Evolutionary conservation across 2,888 invertebrate genomes (phyloP), one percentile per base, ranked within the genome.

Genomic region (Drosophila planitibia): DNA sequence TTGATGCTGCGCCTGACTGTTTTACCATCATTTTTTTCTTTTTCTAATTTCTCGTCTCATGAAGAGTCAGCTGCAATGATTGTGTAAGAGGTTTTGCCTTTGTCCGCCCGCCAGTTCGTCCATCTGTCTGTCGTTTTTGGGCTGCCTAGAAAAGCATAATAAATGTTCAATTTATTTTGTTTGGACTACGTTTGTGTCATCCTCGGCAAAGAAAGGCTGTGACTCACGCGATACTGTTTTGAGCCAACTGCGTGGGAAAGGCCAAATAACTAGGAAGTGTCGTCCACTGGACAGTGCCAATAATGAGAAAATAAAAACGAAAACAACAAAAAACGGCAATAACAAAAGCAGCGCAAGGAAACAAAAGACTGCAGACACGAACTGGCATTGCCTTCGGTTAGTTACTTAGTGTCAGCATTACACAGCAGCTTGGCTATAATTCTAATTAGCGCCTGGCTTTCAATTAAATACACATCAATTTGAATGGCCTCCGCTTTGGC

Each of bases 381-480:
- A 75, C 79, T 64, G 41, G 10, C 30, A 32, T 7, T 52, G 41
- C 30, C 37, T 41, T 52, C 25, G 51, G n/a, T 59, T 72, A 44
- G 68, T 63, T 70, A 70, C 32, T 52, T 61, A 58, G 64, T 71
- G 59, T 66, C 57, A 64, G 74, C 89, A 87, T 89, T 89, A 87
- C 82, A 84, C 79, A 84, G 88, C 91, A 89, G 70, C 73, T 61
- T 37, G 63, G 66, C 62, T 70, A 84, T 69, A 71, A 88, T 90
- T 91, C 87, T 90, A 90, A 91, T 90, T 91, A 90, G 58, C 83
- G 79, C 73, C 65, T 60, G 70, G 74, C 76, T 82, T 82, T 77
- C 86, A 90, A 88, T 88, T 90, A 88, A 88, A 88, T 90, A 73
- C 65, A 76, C 89, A 88, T 90, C 84, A 83, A 89, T 85, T 76